A percentile compares a stretch with the other conserved stretches of the same genome.
Evolutionary conservation across 2,888 invertebrate species (phyloP).

Genomic region (Dynastes grantii): DNA sequence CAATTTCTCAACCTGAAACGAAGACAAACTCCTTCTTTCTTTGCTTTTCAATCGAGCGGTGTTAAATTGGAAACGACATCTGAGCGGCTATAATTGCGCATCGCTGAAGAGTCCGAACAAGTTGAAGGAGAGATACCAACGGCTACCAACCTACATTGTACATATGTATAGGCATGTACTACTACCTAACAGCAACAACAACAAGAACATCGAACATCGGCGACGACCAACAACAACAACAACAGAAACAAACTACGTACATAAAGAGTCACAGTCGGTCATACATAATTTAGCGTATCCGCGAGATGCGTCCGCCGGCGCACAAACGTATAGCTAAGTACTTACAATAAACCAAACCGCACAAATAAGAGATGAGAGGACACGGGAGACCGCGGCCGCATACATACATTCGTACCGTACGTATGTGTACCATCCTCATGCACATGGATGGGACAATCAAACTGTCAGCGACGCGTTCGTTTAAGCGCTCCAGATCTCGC

Average conservation of each 20-base stretch:
- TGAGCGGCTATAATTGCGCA: constrained; percentile 20
- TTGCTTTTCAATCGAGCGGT: neutral
- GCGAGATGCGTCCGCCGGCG: constrained; percentile 9
- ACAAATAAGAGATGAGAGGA: too few species aligned
- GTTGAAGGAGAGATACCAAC: neutral
- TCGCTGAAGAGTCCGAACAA: neutral
- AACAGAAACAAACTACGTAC: neutral
- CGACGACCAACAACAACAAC: too few species aligned
- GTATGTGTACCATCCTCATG: constrained; percentile 54
- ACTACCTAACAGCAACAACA: constrained; percentile 7
- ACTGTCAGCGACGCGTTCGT: constrained; percentile 61
- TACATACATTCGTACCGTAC: neutral
- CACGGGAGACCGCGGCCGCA: neutral
- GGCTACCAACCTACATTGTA: neutral
- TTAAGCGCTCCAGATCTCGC: constrained; percentile 60
- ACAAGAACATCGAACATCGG: neutral
- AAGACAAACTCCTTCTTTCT: too few species aligned
- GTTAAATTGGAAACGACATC: constrained; percentile 38
- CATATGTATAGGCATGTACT: neutral
- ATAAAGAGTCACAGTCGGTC: neutral
- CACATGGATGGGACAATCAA: constrained; percentile 63
- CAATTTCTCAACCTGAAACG: too few species aligned
- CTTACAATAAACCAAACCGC: too few species aligned
- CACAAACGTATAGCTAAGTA: neutral
- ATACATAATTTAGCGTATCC: constrained; percentile 36